Percentiles rank a stretch among this genome's conserved stretches.
Conservation (phyloP, 2,113 vertebrate species). For the Glareola pratincola region DNA sequence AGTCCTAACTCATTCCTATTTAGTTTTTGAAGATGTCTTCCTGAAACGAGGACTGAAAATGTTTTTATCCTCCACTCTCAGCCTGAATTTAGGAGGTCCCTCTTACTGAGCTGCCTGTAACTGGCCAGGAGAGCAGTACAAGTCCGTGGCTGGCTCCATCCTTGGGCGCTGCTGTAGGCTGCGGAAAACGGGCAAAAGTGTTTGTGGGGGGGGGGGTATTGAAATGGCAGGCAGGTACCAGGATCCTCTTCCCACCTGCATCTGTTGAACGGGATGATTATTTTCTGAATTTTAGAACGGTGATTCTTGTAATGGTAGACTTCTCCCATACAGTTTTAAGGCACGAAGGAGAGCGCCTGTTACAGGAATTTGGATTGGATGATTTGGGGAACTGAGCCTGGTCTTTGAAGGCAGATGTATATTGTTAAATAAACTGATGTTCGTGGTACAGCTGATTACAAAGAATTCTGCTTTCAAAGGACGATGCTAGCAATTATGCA, state of each 20-base stretch:
- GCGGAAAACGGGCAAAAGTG: not conserved
- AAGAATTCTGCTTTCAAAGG: not conserved
- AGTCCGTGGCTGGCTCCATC: rapidly evolving
- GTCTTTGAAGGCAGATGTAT: not conserved
- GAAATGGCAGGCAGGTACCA: not conserved
- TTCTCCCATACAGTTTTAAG: not conserved
- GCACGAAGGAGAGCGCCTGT: not conserved
- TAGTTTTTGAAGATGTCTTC: not conserved
- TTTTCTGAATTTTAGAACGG: not conserved
- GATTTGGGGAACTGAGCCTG: not conserved
- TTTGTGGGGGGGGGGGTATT: rapidly evolving
- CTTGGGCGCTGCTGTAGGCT: rapidly evolving
- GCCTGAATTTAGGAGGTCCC: too few relatives aligned
- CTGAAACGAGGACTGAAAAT: not conserved
- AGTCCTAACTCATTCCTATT: not conserved
- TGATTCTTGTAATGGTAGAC: not conserved
- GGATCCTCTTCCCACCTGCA: not conserved
- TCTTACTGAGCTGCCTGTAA: not conserved
- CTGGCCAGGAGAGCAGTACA: not conserved
- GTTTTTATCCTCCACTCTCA: not conserved
- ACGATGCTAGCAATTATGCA: not conserved
- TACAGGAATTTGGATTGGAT: not conserved
- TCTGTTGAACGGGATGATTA: rapidly evolving
- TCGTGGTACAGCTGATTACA: not conserved
- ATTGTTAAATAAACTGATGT: not conserved